These are phyloP conservation scores for Eumacrocentrus americanus DNA, from an alignment of 2,888 invertebrate genomes.

Conservation along the genomic window DNA sequence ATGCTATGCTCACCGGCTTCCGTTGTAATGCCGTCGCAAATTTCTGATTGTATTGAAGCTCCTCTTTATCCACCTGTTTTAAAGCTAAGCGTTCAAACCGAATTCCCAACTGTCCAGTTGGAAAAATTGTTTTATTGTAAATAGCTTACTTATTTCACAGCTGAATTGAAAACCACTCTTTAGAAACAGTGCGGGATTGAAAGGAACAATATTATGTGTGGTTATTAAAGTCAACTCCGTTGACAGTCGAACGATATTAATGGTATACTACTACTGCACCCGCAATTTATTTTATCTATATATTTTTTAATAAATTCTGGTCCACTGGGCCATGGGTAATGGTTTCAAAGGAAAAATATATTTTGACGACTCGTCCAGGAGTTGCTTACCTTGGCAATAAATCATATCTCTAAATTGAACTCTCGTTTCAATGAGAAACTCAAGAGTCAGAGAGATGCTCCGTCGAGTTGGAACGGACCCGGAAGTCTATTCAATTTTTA, in stretches of 20 bases:
- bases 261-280: too few relatives aligned
- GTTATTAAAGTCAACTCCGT: too few relatives aligned
- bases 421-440: neutral
- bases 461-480: neutral
- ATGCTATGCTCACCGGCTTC: neutral
- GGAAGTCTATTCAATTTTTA: constrained; percentile 18
- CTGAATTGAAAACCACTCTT: neutral
- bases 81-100: neutral
- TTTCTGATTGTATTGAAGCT: neutral
- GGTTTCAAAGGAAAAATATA: neutral
- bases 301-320: too few relatives aligned
- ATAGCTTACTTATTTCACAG: neutral
- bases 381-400: neutral
- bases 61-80: neutral
- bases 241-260: too few relatives aligned
- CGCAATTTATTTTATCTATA: too few relatives aligned
- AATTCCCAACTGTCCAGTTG: neutral
- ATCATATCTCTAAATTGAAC: neutral
- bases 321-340: neutral
- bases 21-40: neutral
- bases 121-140: neutral
- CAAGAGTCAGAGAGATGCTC: too few relatives aligned
- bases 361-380: neutral
- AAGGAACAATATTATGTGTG: too few relatives aligned
- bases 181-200: too few relatives aligned